Evolutionary conservation across 2,797 vertebrate species (phyloP).

Genomic region (Chiloscyllium punctatum): DNA sequence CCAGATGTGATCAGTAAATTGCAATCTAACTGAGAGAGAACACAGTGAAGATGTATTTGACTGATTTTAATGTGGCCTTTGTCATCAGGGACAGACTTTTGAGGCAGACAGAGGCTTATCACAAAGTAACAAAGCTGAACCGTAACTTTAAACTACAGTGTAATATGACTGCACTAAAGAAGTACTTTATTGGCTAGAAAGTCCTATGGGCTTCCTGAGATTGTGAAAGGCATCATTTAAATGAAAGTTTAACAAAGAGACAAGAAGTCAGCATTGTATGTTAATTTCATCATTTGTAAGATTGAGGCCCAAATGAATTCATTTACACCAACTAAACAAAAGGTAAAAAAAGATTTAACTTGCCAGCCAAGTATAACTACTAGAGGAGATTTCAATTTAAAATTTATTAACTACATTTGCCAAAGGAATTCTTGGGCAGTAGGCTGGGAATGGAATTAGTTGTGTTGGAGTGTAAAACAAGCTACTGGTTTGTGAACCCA

Average conservation of each 20-base stretch:
- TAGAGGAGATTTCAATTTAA: background rate
- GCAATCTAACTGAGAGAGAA: background rate
- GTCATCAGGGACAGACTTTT: background rate
- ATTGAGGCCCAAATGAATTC: background rate
- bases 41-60: background rate
- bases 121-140: too few relatives aligned
- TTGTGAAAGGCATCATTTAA: background rate
- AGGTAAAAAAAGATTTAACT: too few relatives aligned
- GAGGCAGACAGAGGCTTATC: too few relatives aligned
- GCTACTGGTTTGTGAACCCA: background rate
- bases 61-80: background rate
- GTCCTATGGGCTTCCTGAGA: background rate
- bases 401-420: background rate
- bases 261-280: background rate
- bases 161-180: background rate
- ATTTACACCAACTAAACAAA: background rate
- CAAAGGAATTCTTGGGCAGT: background rate
- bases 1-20: slow-evolving; percentile 30
- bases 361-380: background rate
- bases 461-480: background rate
- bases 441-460: background rate
- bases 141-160: background rate
- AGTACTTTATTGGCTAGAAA: background rate
- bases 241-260: background rate
- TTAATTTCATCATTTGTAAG: background rate